phyloP scores from a whole-genome alignment of 1,140 invertebrate genomes.

The Tetramorium simillimum region DNA sequence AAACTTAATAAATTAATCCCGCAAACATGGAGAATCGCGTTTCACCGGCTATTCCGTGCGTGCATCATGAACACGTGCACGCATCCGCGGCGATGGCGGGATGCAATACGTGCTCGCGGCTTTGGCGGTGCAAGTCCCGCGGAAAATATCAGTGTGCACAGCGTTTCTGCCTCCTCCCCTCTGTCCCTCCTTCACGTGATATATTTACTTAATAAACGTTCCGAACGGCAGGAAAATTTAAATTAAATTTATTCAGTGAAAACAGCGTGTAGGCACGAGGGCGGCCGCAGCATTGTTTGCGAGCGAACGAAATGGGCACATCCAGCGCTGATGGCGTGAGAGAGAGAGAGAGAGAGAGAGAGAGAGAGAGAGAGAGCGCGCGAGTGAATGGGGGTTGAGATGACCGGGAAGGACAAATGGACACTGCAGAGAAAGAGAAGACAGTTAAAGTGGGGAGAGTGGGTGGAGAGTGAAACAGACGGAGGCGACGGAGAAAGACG shows the following conservation, averaged over 20 bases:
- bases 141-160: slow-evolving; percentile 69
- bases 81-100: slow-evolving; percentile 16
- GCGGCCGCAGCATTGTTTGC: slow-evolving; percentile 69
- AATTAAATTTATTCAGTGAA: slow-evolving; percentile 77
- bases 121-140: slow-evolving; percentile 31
- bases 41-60: slow-evolving; percentile 63
- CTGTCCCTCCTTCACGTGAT: slow-evolving; percentile 55
- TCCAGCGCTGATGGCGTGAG: slow-evolving; percentile 24
- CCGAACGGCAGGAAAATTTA: slow-evolving; percentile 74
- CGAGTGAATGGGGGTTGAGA: slow-evolving; percentile 1
- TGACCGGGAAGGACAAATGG: not conserved
- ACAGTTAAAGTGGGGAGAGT: not conserved
- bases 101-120: slow-evolving; percentile 36
- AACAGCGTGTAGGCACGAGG: slow-evolving; percentile 63
- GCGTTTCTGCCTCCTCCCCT: slow-evolving; percentile 26
- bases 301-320: slow-evolving; percentile 58
- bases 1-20: slow-evolving; percentile 74
- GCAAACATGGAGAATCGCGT: slow-evolving; percentile 56
- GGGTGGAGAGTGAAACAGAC: not conserved
- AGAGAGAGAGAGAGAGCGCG: no score
- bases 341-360: no score
- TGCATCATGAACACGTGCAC: slow-evolving; percentile 50
- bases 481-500: not conserved
- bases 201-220: slow-evolving; percentile 78
- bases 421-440: not conserved